Base-by-base conservation (phyloP, 2,888 invertebrate genomes). In the Oscheius sp. region DNA sequence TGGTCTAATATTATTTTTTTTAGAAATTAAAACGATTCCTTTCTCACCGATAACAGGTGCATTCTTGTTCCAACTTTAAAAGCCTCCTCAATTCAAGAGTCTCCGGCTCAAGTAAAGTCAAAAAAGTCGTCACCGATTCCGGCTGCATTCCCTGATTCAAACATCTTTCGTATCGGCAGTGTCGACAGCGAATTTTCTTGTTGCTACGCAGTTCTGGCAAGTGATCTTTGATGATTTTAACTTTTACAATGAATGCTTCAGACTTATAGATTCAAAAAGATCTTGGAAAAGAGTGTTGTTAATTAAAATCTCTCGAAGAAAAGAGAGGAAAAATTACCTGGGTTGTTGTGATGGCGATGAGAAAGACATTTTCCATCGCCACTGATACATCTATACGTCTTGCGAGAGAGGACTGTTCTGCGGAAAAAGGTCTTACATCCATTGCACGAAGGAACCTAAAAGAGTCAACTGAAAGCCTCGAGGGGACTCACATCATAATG, bases 341-440 rank as follows among this genome's bases (percentile, higher is more conserved):
- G 52, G 23, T 27, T 52, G 15, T 23, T 20, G 25, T n/a, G n/a
- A 20, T 48, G n/a, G 23, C 52, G 27, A 52, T n/a, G 25, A 20
- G 3, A 23, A 20, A 68, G 46, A 37, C 68, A 68, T 10, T 61
- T 23, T 3, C 50, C 50, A 15, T 58, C 50, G 1, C 37, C 37
- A 4, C 34, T 46, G 39, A 61, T 48, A 37, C 61, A 68, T 12
- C 33, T 15, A 29, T 58, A 61, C 27, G 29, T 50, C 42, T 50
- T 68, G 25, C 68, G 17, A 3, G 61, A 61, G 2, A 68, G 50
- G 25, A 68, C 61, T 2, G 68, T 42, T 15, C 68, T 23, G 6
- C 68, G 58, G 52, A 68, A 68, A 64, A 81, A 81, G 8, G 81
- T 81, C 65, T 81, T 81, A 63, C 81, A 81, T 15, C 81, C 79